phyloP scores from a whole-genome alignment of 2,888 invertebrate genomes.

The Seira sanloemensis region DNA sequence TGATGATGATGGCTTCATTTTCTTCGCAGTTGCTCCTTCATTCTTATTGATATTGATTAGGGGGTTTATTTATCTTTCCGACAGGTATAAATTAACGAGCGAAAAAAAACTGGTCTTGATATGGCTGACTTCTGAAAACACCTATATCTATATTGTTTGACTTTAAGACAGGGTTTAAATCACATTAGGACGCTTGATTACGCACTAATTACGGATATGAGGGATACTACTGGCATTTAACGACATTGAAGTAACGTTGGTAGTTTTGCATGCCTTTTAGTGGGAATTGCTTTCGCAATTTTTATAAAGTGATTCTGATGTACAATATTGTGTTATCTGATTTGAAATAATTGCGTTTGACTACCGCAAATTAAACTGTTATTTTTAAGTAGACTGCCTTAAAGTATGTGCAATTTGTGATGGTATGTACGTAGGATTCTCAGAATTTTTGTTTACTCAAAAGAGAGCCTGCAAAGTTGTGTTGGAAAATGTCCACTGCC shows the following conservation, averaged over 20 bases:
- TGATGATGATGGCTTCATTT: slow-evolving; percentile 34
- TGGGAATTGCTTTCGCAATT: not conserved
- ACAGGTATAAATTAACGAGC: slow-evolving; percentile 17
- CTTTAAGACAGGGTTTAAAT: not conserved
- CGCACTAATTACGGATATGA: slow-evolving; percentile 31
- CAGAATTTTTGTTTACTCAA: too few relatives aligned
- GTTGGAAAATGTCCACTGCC: slow-evolving; percentile 41
- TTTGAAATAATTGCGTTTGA: too few relatives aligned
- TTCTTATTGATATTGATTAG: slow-evolving; percentile 36
- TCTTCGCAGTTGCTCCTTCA: not conserved
- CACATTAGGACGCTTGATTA: slow-evolving; percentile 29
- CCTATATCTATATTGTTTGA: not conserved
- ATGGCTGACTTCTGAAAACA: not conserved
- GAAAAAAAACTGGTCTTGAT: slow-evolving; percentile 41
- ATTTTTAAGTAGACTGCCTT: too few relatives aligned
- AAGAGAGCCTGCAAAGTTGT: too few relatives aligned
- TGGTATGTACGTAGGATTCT: too few relatives aligned
- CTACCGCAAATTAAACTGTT: too few relatives aligned
- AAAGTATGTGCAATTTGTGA: too few relatives aligned
- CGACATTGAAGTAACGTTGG: not conserved
- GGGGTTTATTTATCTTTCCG: slow-evolving; percentile 32
- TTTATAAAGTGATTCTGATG: not conserved
- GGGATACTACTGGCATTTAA: too few relatives aligned
- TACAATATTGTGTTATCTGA: not conserved
- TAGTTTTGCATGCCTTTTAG: not conserved